Evolutionary conservation across 2,888 invertebrate species (phyloP), one percentile per base, ranked within the genome.

Genomic region (Eudemis profundana): DNA sequence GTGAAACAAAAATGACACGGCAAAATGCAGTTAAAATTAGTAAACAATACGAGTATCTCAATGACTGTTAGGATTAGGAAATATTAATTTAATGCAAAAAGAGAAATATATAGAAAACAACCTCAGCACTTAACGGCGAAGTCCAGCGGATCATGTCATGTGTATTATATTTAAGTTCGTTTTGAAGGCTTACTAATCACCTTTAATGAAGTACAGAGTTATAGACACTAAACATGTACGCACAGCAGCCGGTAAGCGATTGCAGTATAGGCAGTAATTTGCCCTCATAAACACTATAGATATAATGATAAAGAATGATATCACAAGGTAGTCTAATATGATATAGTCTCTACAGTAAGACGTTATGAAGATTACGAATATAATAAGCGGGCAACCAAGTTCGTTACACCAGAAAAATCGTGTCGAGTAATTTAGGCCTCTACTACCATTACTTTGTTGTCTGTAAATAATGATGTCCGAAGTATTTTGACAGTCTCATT

Each of bases 221-320:
- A 64, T 50, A 50, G 50, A 53, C 68, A 60, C 70, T 68, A n/a
- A n/a, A n/a, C n/a, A n/a, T n/a, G 69, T 53, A 61, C 69, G 72
- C 74, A 75, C 69, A 73, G 74, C 73, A 80, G 72, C 78, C 74
- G 77, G 78, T 74, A 79, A 81, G 79, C 84, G 85, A 84, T 85
- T 78, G 74, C 81, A 76, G 82, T 79, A 74, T 79, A 81, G 79
- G 81, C 80, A 78, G 75, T 78, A 78, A 77, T 79, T 77, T 74
- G 76, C 74, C 78, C 79, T 84, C 86, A 81, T 88, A 83, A 89
- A 84, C 78, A 82, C 74, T 85, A 84, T 85, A 84, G 87, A 87
- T 86, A 86, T 78, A 86, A 73, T 84, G 91, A 90, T 90, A 90
- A 90, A 77, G 77, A 72, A 72, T 78, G 86, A 83, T 89, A 89